phyloP scores from a whole-genome alignment of 2,888 invertebrate species.

The Caenorhabditis sinica region DNA sequence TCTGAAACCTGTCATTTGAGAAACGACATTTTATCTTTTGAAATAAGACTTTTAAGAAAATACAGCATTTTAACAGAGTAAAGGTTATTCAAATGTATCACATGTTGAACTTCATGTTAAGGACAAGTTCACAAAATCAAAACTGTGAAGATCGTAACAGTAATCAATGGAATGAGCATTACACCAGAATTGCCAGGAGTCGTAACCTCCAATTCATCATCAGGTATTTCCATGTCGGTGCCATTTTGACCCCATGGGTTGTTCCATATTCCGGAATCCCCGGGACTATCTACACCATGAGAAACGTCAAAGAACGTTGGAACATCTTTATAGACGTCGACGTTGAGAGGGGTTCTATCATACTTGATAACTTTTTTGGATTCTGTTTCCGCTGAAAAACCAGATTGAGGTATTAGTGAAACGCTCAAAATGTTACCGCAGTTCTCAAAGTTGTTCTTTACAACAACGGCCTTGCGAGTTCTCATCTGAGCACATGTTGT shows the following conservation, averaged over 20 bases:
- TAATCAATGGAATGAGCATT: too few species aligned
- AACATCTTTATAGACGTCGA: slow-evolving; percentile 13
- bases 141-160: too few species aligned
- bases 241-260: not conserved
- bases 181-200: too few species aligned
- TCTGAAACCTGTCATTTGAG: too few species aligned
- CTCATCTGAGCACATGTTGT: not conserved
- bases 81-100: too few species aligned
- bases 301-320: slow-evolving; percentile 1
- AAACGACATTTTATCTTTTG: too few species aligned
- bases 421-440: too few species aligned
- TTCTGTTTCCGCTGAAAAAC: not conserved
- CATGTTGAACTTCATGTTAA: too few species aligned
- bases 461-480: not conserved
- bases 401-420: not conserved
- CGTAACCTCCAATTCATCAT: not conserved
- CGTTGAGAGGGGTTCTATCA: slow-evolving; percentile 3
- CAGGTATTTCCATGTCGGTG: not conserved
- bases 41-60: too few species aligned
- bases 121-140: too few species aligned
- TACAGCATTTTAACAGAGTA: too few species aligned
- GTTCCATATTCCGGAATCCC: not conserved
- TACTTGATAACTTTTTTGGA: not conserved
- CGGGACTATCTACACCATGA: not conserved
- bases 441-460: not conserved